Conservation (phyloP, 2,797 vertebrate species). For the Intellagama lesueurii region DNA sequence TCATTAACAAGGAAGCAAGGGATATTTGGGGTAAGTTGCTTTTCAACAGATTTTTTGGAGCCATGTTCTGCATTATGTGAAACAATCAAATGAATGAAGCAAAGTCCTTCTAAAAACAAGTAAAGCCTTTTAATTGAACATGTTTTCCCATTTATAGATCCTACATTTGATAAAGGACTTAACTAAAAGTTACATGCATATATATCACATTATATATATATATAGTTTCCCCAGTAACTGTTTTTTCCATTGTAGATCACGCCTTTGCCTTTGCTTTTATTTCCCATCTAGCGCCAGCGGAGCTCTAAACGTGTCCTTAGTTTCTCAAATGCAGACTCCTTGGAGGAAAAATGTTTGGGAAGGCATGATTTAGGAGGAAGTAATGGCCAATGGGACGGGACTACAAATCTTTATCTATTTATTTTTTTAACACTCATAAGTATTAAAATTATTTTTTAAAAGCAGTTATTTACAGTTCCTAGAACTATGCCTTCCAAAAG, state of each 20-base stretch:
- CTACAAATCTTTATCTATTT: background rate
- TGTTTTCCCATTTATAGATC: background rate
- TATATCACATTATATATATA: no score
- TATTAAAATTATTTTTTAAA: background rate
- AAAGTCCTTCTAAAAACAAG: accelerated
- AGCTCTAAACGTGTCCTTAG: background rate
- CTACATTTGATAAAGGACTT: background rate
- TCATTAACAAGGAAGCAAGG: conserved; percentile 95
- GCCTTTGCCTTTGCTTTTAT: background rate
- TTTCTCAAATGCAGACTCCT: background rate
- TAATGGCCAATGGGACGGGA: background rate
- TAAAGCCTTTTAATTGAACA: background rate
- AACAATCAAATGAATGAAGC: background rate
- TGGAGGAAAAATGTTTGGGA: background rate
- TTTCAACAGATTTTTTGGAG: background rate
- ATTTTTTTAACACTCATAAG: background rate
- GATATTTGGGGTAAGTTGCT: conserved; percentile 92
- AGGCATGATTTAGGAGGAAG: no score
- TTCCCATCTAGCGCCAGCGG: background rate
- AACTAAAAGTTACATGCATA: background rate
- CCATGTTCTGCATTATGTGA: background rate
- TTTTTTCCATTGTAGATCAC: background rate
- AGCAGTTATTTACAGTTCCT: background rate
- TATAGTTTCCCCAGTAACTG: background rate
- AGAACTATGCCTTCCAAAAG: background rate